Percentiles rank a stretch among this genome's conserved stretches.
Conservation (phyloP, 2,888 invertebrate genomes). For the Spilarctia lutea region DNA sequence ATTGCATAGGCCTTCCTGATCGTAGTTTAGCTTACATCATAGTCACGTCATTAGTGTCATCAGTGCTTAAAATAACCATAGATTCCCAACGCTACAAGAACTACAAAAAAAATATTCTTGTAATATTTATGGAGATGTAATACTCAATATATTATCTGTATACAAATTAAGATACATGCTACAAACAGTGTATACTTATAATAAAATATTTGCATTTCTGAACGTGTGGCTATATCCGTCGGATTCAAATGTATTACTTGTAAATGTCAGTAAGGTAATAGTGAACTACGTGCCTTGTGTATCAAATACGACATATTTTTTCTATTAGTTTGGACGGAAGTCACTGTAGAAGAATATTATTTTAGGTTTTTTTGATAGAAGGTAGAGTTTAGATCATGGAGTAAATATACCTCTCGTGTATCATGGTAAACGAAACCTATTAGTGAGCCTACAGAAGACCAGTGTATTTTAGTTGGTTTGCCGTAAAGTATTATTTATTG, state of each 20-base stretch:
- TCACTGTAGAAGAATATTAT: no score
- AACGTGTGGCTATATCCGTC: conserved; percentile 21
- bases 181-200: background rate
- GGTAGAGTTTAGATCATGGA: background rate
- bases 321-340: background rate
- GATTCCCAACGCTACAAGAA: background rate
- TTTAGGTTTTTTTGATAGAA: background rate
- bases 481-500: background rate
- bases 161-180: conserved; percentile 11
- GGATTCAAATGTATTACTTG: conserved; percentile 29
- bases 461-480: background rate
- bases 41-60: background rate
- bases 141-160: background rate
- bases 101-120: background rate
- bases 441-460: background rate
- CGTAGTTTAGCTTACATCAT: background rate
- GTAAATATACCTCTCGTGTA: background rate
- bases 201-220: conserved; percentile 18
- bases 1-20: background rate
- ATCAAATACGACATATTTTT: conserved; percentile 23
- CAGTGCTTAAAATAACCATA: background rate
- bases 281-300: conserved; percentile 41
- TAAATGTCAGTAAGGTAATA: conserved; percentile 37
- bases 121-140: conserved; percentile 6
- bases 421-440: background rate